A percentile compares a stretch with the other conserved stretches of the same genome.
These are phyloP conservation scores for Brachyptera risi DNA, from an alignment of 2,888 invertebrate genomes.

Conservation along the genomic window DNA sequence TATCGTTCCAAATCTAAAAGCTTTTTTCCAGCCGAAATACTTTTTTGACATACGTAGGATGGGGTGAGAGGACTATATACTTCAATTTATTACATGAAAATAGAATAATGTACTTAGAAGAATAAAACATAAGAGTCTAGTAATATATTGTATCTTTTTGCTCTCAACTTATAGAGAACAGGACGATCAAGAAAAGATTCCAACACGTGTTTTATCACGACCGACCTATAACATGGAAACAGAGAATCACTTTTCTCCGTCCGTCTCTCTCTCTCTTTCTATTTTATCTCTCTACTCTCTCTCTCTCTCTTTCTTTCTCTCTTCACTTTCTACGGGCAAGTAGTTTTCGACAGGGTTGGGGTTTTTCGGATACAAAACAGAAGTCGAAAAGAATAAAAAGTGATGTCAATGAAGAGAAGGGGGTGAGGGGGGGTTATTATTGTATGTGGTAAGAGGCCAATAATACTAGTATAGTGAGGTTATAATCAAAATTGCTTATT, in stretches of 20 bases:
- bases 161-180: neutral
- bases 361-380: slow-evolving; percentile 25
- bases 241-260: neutral
- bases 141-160: too few species aligned
- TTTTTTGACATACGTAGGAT: slow-evolving; percentile 3
- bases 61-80: too few species aligned
- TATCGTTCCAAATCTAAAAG: neutral
- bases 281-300: neutral
- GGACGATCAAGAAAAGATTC: slow-evolving; percentile 11
- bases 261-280: neutral
- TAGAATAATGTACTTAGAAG: slow-evolving; percentile 1
- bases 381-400: slow-evolving; percentile 24
- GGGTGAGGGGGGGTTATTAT: too few species aligned
- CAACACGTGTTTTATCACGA: slow-evolving; percentile 22
- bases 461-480: too few species aligned
- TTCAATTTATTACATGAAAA: slow-evolving; percentile 5
- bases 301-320: neutral
- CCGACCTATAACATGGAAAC: neutral
- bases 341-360: neutral
- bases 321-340: neutral
- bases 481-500: too few species aligned
- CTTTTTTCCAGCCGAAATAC: neutral
- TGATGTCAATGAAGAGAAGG: neutral
- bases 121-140: neutral
- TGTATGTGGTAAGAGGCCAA: too few species aligned